Conservation (phyloP, 2,888 invertebrate genomes). For the Stenichneumon culpator region DNA sequence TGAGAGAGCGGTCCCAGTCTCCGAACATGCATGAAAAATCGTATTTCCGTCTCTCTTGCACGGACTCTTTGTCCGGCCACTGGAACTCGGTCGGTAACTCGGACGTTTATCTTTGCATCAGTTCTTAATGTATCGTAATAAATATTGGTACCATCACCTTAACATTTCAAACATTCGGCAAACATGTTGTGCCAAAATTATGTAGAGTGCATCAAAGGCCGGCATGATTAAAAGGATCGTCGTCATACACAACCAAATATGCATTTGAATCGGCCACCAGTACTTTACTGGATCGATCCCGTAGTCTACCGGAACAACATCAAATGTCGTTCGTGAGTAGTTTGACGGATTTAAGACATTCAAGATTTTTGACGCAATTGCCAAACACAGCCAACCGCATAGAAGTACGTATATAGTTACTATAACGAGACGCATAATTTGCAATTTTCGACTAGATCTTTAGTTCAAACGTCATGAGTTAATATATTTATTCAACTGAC, state of each 20-base stretch:
- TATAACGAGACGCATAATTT: background rate
- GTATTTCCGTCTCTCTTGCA: too few relatives aligned
- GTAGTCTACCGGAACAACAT: background rate
- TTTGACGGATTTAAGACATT: background rate
- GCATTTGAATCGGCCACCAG: background rate
- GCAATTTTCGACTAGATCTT: background rate
- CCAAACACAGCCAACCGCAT: background rate
- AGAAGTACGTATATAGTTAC: background rate
- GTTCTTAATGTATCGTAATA: background rate
- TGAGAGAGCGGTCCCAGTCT: too few relatives aligned
- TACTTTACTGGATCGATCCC: conserved; percentile 20
- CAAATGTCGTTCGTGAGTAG: background rate
- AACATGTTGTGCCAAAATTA: background rate
- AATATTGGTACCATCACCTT: conserved; percentile 5
- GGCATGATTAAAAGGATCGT: background rate
- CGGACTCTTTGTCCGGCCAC: too few relatives aligned
- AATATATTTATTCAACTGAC: background rate
- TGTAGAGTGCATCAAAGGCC: conserved; percentile 7
- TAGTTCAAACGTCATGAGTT: background rate
- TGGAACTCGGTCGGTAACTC: too few relatives aligned
- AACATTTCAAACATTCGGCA: conserved; percentile 21
- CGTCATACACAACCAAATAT: too few relatives aligned
- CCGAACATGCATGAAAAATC: too few relatives aligned
- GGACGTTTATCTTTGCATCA: too few relatives aligned
- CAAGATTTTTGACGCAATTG: background rate